Conservation (phyloP, 1,140 invertebrate species). For the Bombus confusus region DNA sequence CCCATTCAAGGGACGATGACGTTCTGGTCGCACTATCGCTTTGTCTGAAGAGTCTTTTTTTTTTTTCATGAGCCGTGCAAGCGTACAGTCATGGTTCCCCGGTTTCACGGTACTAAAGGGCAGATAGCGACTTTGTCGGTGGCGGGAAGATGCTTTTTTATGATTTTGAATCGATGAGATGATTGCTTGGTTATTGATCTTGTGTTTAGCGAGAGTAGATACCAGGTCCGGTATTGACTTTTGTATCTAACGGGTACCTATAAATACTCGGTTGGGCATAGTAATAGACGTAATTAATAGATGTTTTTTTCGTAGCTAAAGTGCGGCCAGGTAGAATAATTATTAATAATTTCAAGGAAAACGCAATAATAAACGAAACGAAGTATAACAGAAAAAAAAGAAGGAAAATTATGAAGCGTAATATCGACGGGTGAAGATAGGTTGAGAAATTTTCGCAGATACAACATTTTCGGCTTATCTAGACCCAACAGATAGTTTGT, state of each 20-base stretch:
- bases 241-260: too few species aligned
- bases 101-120: not conserved
- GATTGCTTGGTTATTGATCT: not conserved
- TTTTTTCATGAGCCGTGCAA: not conserved
- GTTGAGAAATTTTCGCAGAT: not conserved
- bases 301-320: not conserved
- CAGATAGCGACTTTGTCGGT: not conserved
- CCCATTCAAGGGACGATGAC: constrained; percentile 43
- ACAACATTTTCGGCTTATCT: constrained; percentile 4
- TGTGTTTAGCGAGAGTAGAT: not conserved
- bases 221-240: too few species aligned
- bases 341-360: not conserved
- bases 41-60: not conserved
- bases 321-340: not conserved
- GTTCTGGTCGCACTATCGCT: not conserved
- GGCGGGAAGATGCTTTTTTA: not conserved
- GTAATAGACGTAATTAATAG: not conserved
- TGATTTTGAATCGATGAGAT: not conserved
- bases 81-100: not conserved
- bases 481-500: not conserved
- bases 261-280: not conserved
- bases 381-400: not conserved
- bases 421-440: not conserved
- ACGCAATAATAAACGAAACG: not conserved
- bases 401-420: not conserved